Base-by-base conservation (phyloP, 1,140 invertebrate genomes). In the Drosophila chauvacae region DNA sequence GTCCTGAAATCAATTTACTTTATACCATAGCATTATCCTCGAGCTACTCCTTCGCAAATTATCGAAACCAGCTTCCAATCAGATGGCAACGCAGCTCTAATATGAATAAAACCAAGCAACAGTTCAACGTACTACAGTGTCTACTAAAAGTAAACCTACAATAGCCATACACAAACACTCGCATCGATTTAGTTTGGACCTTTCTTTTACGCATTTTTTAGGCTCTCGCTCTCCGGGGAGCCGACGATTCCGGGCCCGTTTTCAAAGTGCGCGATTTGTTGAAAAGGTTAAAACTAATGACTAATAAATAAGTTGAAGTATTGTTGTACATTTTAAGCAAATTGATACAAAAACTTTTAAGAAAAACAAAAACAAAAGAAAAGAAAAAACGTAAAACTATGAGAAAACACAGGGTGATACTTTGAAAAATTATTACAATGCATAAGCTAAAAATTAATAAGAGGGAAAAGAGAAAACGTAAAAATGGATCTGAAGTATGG, bases 371-470 rank as follows among this genome's bases (percentile, higher is more conserved):
- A 39, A 75, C 66, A 61, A 23, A 23, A 23, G 2, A 23, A 70
- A 66, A 76, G 57, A 70, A 72, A 60, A 85, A 80, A 77, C 64
- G 45, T 81, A 80, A 83, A 88, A 90, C 85, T 90, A 91, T 86
- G 85, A 85, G 72, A 91, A 91, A 91, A 91, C 79, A 91, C 90
- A 91, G 90, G 90, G 90, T 91, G 90, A 91, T 91, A 91, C 88
- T 88, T 88, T 91, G 78, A 88, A 75, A 91, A 91, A 91, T 91
- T 81, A 87, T 80, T 88, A 87, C 80, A 88, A 87, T 75, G 77
- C 77, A 78, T 79, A 79, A 79, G 77, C 66, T 79, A 81, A 77
- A 77, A 77, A 66, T 74, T 73, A 59, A 65, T 57, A 44, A 72
- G 72, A 60, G 59, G 48, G 53, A n/a, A 79, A 66, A 68, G 41